Percentiles rank a stretch among this genome's conserved stretches.
Evolutionary conservation across 2,113 vertebrate species (phyloP).

Genomic region (Lepus europaeus): DNA sequence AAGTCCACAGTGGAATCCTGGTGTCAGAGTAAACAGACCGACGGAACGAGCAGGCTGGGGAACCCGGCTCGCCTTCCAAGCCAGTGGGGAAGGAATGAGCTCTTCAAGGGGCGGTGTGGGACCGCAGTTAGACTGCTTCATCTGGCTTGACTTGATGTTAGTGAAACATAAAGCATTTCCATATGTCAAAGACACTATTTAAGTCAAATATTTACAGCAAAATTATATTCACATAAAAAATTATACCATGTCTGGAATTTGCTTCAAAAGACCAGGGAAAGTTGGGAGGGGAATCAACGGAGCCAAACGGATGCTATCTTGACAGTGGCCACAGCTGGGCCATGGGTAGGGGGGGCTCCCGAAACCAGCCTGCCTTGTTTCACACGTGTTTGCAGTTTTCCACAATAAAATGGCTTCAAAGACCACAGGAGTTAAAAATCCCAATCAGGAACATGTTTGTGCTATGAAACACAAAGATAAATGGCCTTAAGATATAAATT

Average conservation of each 20-base stretch:
- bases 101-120: slow-evolving; percentile 26
- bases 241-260: slow-evolving; percentile 40
- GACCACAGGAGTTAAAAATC: not conserved
- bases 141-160: slow-evolving; percentile 60
- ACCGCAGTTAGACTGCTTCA: not conserved
- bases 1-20: not conserved
- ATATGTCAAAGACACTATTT: slow-evolving; percentile 57
- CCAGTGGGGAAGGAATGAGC: not conserved
- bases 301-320: not conserved
- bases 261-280: slow-evolving; percentile 46
- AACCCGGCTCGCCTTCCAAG: slow-evolving; percentile 53
- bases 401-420: slow-evolving; percentile 28
- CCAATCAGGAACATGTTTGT: slow-evolving; percentile 31
- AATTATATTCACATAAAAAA: slow-evolving; percentile 43
- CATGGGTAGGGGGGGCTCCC: not conserved
- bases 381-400: not conserved
- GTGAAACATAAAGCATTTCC: slow-evolving; percentile 57
- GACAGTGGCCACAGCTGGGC: not conserved
- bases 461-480: not conserved
- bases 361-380: not conserved
- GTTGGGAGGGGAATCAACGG: not conserved
- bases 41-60: slow-evolving; percentile 52
- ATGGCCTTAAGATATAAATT: not conserved
- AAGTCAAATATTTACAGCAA: slow-evolving; percentile 65
- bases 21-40: slow-evolving; percentile 34